Conservation (phyloP, 2,113 vertebrate species). For the Datnioides undecimradiatus region DNA sequence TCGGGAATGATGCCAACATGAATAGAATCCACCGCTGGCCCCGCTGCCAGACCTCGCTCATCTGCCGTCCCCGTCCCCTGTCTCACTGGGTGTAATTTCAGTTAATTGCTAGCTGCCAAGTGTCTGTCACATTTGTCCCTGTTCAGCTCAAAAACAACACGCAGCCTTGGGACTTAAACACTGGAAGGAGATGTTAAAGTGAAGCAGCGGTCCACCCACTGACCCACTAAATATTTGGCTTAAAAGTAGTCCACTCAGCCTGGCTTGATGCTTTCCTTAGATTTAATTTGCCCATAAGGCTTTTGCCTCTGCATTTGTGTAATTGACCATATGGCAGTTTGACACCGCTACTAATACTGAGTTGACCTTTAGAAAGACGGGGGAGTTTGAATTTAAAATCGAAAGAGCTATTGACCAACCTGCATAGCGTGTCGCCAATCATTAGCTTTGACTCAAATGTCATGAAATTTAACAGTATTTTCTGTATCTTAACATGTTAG, state of each 20-base stretch:
- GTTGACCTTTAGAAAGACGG: constrained; percentile 55
- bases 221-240: constrained; percentile 26
- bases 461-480: constrained; percentile 10
- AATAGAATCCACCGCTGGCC: constrained; percentile 23
- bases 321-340: constrained; percentile 19
- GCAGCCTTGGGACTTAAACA: constrained; percentile 28
- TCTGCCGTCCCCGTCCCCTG: constrained; percentile 25
- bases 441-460: constrained; percentile 29
- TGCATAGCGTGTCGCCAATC: neutral
- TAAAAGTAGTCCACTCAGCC: constrained; percentile 1
- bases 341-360: constrained; percentile 26
- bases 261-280: constrained; percentile 18
- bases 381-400: constrained; percentile 35
- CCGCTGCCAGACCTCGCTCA: constrained; percentile 30
- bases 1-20: constrained; percentile 28
- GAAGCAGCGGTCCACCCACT: neutral
- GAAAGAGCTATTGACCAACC: constrained; percentile 40
- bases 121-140: constrained; percentile 41
- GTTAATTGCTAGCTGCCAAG: constrained; percentile 45
- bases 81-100: constrained; percentile 55
- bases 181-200: constrained; percentile 33
- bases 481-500: neutral
- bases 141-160: constrained; percentile 35
- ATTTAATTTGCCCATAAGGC: constrained; percentile 41
- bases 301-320: constrained; percentile 18